A percentile compares a stretch with the other conserved stretches of the same genome.
These are phyloP conservation scores for Xyliphius kryptos DNA, from an alignment of 2,113 vertebrate species.

Conservation along the genomic window DNA sequence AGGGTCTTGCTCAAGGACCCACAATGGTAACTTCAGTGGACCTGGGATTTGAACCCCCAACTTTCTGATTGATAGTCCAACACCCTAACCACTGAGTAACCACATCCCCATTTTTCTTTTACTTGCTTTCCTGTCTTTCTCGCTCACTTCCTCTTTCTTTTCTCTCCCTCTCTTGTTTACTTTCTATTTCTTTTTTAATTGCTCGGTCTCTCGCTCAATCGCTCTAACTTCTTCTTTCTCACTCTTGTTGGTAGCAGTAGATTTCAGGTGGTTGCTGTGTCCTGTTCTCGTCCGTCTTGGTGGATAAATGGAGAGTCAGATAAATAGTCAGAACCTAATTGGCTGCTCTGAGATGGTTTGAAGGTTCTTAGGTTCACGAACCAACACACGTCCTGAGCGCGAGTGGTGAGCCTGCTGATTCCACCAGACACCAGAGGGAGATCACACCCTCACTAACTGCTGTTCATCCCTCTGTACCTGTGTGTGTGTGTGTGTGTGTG, in stretches of 20 bases:
- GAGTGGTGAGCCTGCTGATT: slow-evolving; percentile 12
- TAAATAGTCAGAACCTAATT: slow-evolving; percentile 31
- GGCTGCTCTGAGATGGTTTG: slow-evolving; percentile 29
- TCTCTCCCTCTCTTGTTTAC: neutral
- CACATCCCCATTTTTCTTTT: no score
- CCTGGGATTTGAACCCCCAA: no score
- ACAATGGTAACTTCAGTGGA: no score
- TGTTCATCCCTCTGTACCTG: slow-evolving; percentile 4
- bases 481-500: neutral
- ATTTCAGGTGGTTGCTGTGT: no score
- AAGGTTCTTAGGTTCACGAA: slow-evolving; percentile 31
- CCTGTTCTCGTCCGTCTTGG: neutral
- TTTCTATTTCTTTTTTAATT: neutral
- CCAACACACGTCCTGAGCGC: slow-evolving; percentile 2
- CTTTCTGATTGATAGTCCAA: no score
- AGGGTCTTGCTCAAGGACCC: no score
- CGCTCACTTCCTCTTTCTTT: neutral
- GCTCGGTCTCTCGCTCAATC: slow-evolving; percentile 1
- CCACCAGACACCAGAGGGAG: slow-evolving; percentile 1
- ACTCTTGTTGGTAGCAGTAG: no score
- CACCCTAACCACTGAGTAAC: no score
- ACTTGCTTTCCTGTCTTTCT: neutral
- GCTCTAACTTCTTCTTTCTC: no score
- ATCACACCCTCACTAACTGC: neutral
- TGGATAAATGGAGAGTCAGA: neutral